A percentile compares a stretch with the other conserved stretches of the same genome.
These are phyloP conservation scores for Scomber colias DNA, from an alignment of 2,113 vertebrate genomes.

Conservation along the genomic window DNA sequence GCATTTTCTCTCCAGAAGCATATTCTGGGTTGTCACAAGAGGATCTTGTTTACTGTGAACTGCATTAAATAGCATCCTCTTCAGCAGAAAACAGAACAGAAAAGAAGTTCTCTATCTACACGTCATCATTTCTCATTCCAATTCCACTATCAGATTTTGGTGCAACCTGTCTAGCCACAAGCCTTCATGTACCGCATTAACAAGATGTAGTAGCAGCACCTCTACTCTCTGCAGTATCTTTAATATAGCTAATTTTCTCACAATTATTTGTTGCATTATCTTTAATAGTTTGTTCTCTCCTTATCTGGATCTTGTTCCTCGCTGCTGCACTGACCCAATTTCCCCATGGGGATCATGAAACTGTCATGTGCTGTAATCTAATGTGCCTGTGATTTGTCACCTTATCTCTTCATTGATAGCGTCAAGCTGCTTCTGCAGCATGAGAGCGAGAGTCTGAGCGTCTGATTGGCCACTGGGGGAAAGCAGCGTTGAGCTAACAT, in stretches of 20 bases:
- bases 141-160: background rate
- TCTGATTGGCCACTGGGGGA: conserved; percentile 95
- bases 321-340: conserved; percentile 32
- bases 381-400: conserved; percentile 73
- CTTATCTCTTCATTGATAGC: conserved; percentile 98
- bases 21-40: conserved; percentile 30
- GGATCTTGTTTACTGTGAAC: conserved; percentile 29
- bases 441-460: conserved; percentile 95
- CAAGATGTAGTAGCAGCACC: background rate
- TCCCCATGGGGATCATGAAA: conserved; percentile 37
- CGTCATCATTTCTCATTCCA: conserved; percentile 22
- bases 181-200: conserved; percentile 2
- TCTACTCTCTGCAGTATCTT: conserved; percentile 19
- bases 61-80: conserved; percentile 16
- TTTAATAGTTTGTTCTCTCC: conserved; percentile 26
- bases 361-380: conserved; percentile 44
- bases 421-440: conserved; percentile 97
- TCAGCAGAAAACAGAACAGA: conserved; percentile 1
- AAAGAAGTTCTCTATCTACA: conserved; percentile 7
- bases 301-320: conserved; percentile 45
- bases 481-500: conserved; percentile 89
- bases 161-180: conserved; percentile 26
- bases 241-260: conserved; percentile 7
- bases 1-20: conserved; percentile 25
- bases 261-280: conserved; percentile 33